Evolutionary conservation across 1,140 invertebrate genomes (phyloP).

Genomic region (Thalassaphorura encarpata): DNA sequence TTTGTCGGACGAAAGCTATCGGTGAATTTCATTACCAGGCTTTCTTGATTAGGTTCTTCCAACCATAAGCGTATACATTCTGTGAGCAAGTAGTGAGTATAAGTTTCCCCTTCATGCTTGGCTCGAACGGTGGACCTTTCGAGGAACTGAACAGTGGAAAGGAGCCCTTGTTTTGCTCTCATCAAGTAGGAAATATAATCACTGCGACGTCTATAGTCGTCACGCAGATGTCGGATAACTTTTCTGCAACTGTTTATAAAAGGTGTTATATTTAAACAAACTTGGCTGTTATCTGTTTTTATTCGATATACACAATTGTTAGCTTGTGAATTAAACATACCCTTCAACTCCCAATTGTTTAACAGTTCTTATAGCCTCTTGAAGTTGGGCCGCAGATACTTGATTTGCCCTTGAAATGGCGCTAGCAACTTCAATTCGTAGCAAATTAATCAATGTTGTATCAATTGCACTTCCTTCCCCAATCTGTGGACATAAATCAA

Average conservation of each 20-base stretch:
- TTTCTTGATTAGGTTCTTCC: conserved; percentile 40
- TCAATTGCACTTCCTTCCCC: conserved; percentile 38
- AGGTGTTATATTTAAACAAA: conserved; percentile 36
- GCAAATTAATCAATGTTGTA: conserved; percentile 57
- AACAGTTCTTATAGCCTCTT: conserved; percentile 75
- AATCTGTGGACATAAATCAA: too few relatives aligned
- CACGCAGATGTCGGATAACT: conserved; percentile 62
- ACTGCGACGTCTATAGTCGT: conserved; percentile 66
- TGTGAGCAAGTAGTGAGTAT: conserved; percentile 64
- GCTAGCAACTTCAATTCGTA: conserved; percentile 73
- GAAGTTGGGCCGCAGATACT: conserved; percentile 69
- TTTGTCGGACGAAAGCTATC: conserved; percentile 63
- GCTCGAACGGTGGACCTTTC: conserved; percentile 43
- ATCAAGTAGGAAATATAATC: conserved; percentile 79
- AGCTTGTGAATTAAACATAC: too few relatives aligned
- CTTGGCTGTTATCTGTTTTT: conserved; percentile 7
- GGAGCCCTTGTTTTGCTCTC: conserved; percentile 65
- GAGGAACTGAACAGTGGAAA: conserved; percentile 67
- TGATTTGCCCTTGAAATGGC: conserved; percentile 75
- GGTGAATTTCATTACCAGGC: conserved; percentile 48
- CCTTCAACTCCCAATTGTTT: conserved; percentile 59
- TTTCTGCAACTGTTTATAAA: too few relatives aligned
- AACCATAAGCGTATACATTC: conserved; percentile 70
- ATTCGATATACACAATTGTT: background rate
- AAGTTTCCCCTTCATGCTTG: conserved; percentile 44